phyloP scores from a whole-genome alignment of 2,113 vertebrate species.

The Podarcis cretensis region DNA sequence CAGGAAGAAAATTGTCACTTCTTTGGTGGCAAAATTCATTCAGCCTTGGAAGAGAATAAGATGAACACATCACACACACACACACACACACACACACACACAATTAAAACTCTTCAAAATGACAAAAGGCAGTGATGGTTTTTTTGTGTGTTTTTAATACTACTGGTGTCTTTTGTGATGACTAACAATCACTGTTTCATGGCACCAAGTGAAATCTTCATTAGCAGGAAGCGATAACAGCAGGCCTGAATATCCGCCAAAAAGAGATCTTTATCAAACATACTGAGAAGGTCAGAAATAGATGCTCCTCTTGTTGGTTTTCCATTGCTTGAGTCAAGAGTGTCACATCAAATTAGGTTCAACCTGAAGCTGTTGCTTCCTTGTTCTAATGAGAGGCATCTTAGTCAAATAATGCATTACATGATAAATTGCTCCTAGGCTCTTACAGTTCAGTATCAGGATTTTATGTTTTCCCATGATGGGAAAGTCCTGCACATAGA shows the following conservation, averaged over 20 bases:
- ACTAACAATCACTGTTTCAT: neutral
- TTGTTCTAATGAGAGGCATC: neutral
- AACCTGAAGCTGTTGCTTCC: neutral
- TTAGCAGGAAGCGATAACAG: neutral
- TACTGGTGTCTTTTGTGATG: neutral
- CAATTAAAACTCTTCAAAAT: neutral
- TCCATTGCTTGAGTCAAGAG: neutral
- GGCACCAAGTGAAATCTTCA: neutral
- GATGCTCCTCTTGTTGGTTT: neutral
- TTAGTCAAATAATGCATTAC: neutral
- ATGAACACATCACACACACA: neutral
- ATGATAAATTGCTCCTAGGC: neutral
- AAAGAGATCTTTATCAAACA: neutral
- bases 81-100: neutral
- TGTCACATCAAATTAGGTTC: neutral
- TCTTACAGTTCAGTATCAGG: too few species aligned
- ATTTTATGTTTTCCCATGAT: too few species aligned
- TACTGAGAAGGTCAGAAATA: neutral
- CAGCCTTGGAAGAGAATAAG: conserved; percentile 4
- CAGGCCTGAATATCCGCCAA: neutral
- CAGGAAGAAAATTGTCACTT: neutral
- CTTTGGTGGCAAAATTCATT: neutral
- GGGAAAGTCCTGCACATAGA: too few species aligned
- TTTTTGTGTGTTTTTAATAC: neutral
- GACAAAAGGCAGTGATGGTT: fast-evolving